Percentiles rank a stretch among this genome's conserved stretches.
Evolutionary conservation across 2,113 vertebrate genomes (phyloP).

Genomic region (Pangasianodon gigas): DNA sequence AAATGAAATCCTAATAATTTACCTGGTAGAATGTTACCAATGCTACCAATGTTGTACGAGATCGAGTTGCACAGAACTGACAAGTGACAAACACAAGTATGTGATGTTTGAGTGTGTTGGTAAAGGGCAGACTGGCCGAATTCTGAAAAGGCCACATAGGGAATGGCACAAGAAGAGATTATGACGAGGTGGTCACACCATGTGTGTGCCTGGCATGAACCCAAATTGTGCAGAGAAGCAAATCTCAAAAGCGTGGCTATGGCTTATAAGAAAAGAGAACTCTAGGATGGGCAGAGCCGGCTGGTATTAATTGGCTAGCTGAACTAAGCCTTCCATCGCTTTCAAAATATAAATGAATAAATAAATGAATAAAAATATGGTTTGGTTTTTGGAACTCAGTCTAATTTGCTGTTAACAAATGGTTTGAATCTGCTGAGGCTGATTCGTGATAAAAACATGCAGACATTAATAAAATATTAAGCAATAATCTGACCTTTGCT

Average conservation of each 20-base stretch:
- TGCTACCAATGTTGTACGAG: background rate
- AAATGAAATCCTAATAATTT: background rate
- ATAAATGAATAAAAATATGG: background rate
- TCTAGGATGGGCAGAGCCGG: background rate
- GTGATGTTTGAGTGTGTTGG: background rate
- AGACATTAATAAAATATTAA: background rate
- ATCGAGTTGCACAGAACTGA: background rate
- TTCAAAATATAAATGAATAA: background rate
- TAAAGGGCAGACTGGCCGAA: slow-evolving; percentile 13
- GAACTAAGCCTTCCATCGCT: background rate
- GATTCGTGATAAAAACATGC: background rate
- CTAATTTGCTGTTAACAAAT: background rate
- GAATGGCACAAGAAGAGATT: background rate
- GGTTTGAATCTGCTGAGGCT: background rate
- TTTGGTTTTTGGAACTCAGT: background rate
- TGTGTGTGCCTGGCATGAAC: slow-evolving; percentile 3
- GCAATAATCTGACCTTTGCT: background rate
- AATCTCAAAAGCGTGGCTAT: background rate
- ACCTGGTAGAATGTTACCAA: background rate
- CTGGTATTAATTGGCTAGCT: background rate
- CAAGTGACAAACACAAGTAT: background rate
- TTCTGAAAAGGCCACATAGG: slow-evolving; percentile 13
- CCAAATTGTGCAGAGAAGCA: slow-evolving; percentile 11
- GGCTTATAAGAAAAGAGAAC: background rate
- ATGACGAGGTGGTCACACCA: slow-evolving; percentile 9